Evolutionary conservation across 1,140 invertebrate genomes (phyloP).

Genomic region (Cyrtorhinus lividipennis): DNA sequence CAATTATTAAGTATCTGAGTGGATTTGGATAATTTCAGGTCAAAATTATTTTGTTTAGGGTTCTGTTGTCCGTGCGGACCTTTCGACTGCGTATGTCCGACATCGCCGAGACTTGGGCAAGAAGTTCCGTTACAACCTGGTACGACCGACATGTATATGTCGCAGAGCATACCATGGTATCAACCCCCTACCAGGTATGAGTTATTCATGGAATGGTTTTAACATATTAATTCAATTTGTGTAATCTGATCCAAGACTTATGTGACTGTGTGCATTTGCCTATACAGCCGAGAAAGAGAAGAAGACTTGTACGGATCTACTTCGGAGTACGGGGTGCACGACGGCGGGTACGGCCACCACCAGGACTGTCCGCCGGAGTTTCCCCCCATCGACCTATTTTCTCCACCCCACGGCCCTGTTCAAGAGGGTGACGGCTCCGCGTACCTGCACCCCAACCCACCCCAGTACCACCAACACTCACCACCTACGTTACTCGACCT

Average conservation of each 20-base stretch:
- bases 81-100: slow-evolving; percentile 25
- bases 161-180: background rate
- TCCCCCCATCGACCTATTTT: slow-evolving; percentile 44
- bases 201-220: too few relatives aligned
- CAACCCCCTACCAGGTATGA: background rate
- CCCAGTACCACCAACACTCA: slow-evolving; percentile 29
- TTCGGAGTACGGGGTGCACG: background rate
- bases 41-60: too few relatives aligned
- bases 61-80: slow-evolving; percentile 25
- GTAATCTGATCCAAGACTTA: too few relatives aligned
- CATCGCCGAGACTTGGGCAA: background rate
- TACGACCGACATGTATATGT: background rate
- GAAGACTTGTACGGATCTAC: background rate
- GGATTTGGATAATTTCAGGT: too few relatives aligned
- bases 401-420: slow-evolving; percentile 33
- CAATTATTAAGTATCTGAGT: too few relatives aligned
- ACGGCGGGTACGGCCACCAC: background rate
- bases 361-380: slow-evolving; percentile 15
- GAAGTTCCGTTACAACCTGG: background rate
- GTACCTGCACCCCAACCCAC: background rate
- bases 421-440: slow-evolving; percentile 26
- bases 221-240: too few relatives aligned
- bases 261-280: background rate
- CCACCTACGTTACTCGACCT: slow-evolving; percentile 54
- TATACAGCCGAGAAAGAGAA: background rate